phyloP scores from a whole-genome alignment of 2,113 vertebrate genomes.

The Amphilophus citrinellus region DNA sequence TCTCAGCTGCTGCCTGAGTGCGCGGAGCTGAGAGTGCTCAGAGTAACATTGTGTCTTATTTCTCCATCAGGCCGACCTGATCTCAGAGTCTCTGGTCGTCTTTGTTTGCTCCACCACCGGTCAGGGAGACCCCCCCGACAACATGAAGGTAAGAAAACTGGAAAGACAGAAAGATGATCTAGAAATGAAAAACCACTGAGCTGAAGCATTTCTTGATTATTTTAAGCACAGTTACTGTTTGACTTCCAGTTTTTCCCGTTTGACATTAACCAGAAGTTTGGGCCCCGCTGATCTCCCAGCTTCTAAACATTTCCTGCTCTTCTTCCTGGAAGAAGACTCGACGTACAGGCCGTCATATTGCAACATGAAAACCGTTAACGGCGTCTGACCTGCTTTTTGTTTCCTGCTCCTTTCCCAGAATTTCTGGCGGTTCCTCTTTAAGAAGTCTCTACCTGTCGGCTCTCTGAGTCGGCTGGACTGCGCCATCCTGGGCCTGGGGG shows the following conservation, averaged over 20 bases:
- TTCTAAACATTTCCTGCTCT: neutral
- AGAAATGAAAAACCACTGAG: neutral
- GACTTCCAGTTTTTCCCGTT: neutral
- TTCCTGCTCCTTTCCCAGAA: slow-evolving; percentile 70
- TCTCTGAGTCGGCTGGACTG: slow-evolving; percentile 91
- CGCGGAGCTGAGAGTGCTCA: no score
- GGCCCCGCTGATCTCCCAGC: no score
- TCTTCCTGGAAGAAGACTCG: neutral
- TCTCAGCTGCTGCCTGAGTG: no score
- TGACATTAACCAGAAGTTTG: neutral
- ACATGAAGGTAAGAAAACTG: slow-evolving; percentile 90
- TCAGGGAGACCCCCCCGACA: slow-evolving; percentile 97
- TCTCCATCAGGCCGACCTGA: slow-evolving; percentile 86
- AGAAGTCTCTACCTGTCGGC: slow-evolving; percentile 84
- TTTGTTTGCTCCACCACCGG: slow-evolving; percentile 95
- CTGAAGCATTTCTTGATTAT: neutral
- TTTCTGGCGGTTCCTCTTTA: slow-evolving; percentile 96
- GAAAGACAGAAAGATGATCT: neutral
- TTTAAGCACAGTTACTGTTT: neutral
- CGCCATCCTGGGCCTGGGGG: slow-evolving; percentile 91
- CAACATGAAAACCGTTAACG: neutral
- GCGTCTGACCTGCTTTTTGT: neutral
- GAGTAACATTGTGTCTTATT: neutral
- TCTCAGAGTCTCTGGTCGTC: slow-evolving; percentile 89
- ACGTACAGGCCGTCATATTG: neutral